Evolutionary conservation across 2,113 vertebrate species (phyloP), one percentile per base, ranked within the genome.

Genomic region (Nycticebus coucang): DNA sequence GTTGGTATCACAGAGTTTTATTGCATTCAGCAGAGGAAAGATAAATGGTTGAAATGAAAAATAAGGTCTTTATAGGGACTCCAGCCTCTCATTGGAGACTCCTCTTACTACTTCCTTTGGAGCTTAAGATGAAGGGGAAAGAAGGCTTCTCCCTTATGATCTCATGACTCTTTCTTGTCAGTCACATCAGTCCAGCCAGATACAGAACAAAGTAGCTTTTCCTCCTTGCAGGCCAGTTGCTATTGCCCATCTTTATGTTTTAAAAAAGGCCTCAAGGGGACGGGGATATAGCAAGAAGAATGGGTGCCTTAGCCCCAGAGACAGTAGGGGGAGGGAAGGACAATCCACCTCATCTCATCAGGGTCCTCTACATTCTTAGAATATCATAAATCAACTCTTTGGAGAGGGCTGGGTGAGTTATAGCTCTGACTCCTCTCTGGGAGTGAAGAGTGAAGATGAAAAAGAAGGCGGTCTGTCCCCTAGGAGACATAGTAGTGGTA

Each of bases 361-460:
- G n/a, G 69, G 41, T 78, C 89, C 87, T 96, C 77, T 59, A 4
- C 45, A 45, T 77, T 84, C 82, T 91, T 93, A 93, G 80, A 89
- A 50, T 33, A 69, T 94, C 71, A 90, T 14, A 6, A 50, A 72
- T 41, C 80, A 80, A 78, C 74, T 90, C 77, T 82, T 86, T 84
- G 33, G 79, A 96, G 75, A 55, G 60, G 80, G 86, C 69, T 1
- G 57, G 86, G 88, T 88, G 96, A 97, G 92, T 93, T 97, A 97
- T 87, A 94, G 96, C 96, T 97, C 95, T 87, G 96, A 96, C 80
- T 98, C 95, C 87, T 96, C 94, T 97, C 79, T 94, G 95, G 96
- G 93, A 95, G 95, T 94, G 94, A 93, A 92, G 57, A 95, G 79
- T 72, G 86, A 92, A 94, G 94, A 96, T 96, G 97, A 97, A 95